phyloP scores from a whole-genome alignment of 2,797 vertebrate species.

The Benthosema pterotum region DNA sequence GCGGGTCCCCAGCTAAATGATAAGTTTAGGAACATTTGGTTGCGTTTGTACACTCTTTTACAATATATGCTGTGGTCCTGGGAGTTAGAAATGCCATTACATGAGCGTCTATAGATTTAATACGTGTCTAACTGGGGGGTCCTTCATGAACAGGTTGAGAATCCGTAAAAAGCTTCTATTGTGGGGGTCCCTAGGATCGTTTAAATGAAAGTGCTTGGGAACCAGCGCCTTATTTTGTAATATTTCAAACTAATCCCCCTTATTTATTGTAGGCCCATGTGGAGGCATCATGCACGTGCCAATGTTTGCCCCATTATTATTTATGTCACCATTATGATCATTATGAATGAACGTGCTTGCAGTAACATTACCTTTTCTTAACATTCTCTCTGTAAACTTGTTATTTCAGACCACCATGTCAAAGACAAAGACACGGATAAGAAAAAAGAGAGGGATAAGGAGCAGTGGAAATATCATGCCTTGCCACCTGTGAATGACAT shows the following conservation, averaged over 20 bases:
- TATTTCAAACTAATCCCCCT: slow-evolving; percentile 35
- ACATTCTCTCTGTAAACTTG: neutral
- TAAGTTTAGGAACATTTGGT: no score
- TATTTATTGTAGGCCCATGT: slow-evolving; percentile 68
- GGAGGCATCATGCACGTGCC: slow-evolving; percentile 67
- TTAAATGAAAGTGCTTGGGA: no score
- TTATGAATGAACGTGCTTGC: slow-evolving; percentile 4
- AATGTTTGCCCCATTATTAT: slow-evolving; percentile 58
- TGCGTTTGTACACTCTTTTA: no score
- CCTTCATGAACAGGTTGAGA: no score
- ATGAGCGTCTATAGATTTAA: no score
- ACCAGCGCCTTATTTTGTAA: no score
- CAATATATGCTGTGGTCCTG: no score
- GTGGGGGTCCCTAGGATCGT: no score
- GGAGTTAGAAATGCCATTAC: no score
- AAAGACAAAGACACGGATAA: slow-evolving; percentile 86
- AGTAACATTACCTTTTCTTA: slow-evolving; percentile 20
- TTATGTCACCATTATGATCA: slow-evolving; percentile 16
- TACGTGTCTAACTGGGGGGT: no score
- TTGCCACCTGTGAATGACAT: slow-evolving; percentile 85
- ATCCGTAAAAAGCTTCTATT: no score
- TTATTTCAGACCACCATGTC: slow-evolving; percentile 56
- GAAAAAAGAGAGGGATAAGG: slow-evolving; percentile 85
- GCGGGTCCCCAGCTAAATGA: no score
- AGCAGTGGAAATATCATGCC: slow-evolving; percentile 90